Conservation (phyloP, 2,797 vertebrate genomes). For the Sparus aurata region DNA sequence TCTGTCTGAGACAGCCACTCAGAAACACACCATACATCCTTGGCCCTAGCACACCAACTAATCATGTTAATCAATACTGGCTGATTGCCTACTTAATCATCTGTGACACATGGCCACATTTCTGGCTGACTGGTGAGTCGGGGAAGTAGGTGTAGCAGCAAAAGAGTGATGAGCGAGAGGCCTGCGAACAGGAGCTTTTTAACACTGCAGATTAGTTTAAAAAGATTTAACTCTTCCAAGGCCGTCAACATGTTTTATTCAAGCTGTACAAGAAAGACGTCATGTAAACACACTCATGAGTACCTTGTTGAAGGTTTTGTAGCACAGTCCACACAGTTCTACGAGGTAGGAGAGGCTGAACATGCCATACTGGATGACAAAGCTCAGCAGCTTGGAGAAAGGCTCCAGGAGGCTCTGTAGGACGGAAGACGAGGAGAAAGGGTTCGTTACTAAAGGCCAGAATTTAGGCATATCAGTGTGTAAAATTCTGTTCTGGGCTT, state of each 20-base stretch:
- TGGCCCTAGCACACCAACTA: constrained; percentile 73
- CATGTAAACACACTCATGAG: constrained; percentile 12
- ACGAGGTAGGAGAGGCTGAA: constrained; percentile 97
- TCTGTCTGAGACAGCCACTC: constrained; percentile 69
- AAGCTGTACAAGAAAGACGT: background rate
- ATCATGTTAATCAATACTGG: constrained; percentile 86
- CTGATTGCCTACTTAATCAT: constrained; percentile 86
- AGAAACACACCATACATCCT: constrained; percentile 72
- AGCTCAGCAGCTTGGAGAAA: constrained; percentile 97
- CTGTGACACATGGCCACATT: constrained; percentile 75
- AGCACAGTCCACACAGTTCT: constrained; percentile 96
- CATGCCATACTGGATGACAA: constrained; percentile 97
- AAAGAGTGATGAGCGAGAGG: constrained; percentile 65
- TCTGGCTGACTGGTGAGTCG: constrained; percentile 67
- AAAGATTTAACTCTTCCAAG: constrained; percentile 63
- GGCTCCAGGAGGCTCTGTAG: constrained; percentile 96
- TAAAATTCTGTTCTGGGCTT: constrained; percentile 66
- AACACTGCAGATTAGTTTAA: constrained; percentile 63
- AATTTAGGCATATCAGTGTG: constrained; percentile 19
- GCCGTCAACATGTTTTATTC: constrained; percentile 20
- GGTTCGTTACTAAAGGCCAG: constrained; percentile 18
- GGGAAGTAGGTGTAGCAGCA: constrained; percentile 62
- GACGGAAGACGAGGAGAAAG: constrained; percentile 6
- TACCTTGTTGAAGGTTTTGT: constrained; percentile 98
- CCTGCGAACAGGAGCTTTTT: constrained; percentile 60